Percentiles rank a stretch among this genome's conserved stretches.
phyloP scores from a whole-genome alignment of 2,888 invertebrate species.

The Sinodicranocentrus sp. region DNA sequence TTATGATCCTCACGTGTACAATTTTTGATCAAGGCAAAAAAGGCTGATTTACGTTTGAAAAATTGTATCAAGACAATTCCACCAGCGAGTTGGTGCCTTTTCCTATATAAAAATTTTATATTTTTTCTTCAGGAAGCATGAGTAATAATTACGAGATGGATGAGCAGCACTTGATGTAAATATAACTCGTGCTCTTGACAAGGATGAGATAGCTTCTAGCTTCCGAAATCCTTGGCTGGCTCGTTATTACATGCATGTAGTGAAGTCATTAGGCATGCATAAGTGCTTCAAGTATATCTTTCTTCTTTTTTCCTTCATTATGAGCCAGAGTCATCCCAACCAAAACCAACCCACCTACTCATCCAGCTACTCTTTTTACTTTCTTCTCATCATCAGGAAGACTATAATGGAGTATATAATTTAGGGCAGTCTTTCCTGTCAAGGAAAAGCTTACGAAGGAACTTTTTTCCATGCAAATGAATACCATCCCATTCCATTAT shows the following conservation, averaged over 20 bases:
- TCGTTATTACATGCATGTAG: constrained; percentile 9
- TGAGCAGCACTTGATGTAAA: not conserved
- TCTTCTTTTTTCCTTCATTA: constrained; percentile 40
- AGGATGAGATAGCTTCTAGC: constrained; percentile 5
- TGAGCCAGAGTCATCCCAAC: constrained; percentile 13
- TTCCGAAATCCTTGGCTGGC: not conserved
- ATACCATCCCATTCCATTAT: too few species aligned
- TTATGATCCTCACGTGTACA: too few species aligned
- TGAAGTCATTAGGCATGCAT: constrained; percentile 49
- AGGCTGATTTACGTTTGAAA: too few species aligned
- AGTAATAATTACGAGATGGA: not conserved
- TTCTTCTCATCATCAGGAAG: constrained; percentile 22
- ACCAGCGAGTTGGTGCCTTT: too few species aligned
- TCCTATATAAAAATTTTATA: too few species aligned
- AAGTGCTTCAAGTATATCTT: constrained; percentile 32
- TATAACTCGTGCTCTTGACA: not conserved
- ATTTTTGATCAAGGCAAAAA: too few species aligned
- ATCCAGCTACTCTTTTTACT: not conserved
- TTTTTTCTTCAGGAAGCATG: not conserved
- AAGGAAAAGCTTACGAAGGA: constrained; percentile 6
- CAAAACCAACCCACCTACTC: constrained; percentile 23
- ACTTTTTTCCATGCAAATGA: not conserved
- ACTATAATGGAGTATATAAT: constrained; percentile 6
- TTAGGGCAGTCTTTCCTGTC: not conserved
- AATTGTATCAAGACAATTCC: too few species aligned